Conservation (phyloP, 2,888 invertebrate species). For the Spisula solida region DNA sequence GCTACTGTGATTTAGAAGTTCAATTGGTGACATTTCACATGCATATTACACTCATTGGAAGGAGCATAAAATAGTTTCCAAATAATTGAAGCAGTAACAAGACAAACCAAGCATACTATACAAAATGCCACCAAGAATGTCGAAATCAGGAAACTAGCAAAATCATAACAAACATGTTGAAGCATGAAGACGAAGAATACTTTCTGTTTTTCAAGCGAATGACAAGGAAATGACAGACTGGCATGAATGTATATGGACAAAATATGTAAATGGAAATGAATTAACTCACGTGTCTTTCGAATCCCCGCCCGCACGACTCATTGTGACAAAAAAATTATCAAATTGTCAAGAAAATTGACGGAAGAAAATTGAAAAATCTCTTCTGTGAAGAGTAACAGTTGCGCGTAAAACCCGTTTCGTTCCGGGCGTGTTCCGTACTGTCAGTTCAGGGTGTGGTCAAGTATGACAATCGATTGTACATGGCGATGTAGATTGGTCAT, state of each 20-base stretch:
- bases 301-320: background rate
- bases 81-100: background rate
- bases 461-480: too few relatives aligned
- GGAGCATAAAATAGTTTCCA: too few relatives aligned
- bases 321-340: background rate
- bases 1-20: too few relatives aligned
- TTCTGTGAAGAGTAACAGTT: slow-evolving; percentile 24
- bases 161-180: slow-evolving; percentile 22
- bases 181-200: background rate
- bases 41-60: too few relatives aligned
- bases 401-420: background rate
- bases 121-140: background rate
- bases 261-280: background rate
- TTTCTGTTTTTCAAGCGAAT: background rate
- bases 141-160: background rate
- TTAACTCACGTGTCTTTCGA: background rate
- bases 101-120: background rate
- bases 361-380: slow-evolving; percentile 25
- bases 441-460: too few relatives aligned
- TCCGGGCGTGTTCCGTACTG: background rate
- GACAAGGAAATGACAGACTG: background rate
- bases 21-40: too few relatives aligned
- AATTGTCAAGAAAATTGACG: slow-evolving; percentile 5
- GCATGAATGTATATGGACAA: background rate
- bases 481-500: too few relatives aligned